A percentile compares a stretch with the other conserved stretches of the same genome.
phyloP scores from a whole-genome alignment of 2,113 vertebrate species.

The Rafetus swinhoei region DNA sequence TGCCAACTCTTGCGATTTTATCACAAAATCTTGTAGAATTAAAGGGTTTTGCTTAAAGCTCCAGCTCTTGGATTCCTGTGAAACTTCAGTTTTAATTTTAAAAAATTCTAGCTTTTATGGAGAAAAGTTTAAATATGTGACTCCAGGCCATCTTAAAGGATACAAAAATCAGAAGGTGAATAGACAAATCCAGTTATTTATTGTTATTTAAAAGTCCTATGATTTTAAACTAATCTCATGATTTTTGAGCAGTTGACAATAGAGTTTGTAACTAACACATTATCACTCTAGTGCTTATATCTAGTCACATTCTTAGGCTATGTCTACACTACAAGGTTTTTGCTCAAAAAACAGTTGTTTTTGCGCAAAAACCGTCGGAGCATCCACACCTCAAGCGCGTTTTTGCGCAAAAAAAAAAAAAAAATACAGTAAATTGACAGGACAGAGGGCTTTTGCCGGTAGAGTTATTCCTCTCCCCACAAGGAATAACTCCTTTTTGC shows the following conservation, averaged over 20 bases:
- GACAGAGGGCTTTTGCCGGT: too few species aligned
- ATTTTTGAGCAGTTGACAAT: neutral
- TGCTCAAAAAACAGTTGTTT: too few species aligned
- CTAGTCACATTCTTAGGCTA: neutral
- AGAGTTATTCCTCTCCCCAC: too few species aligned
- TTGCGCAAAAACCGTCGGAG: too few species aligned
- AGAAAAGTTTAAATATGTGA: slow-evolving; percentile 57
- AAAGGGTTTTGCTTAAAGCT: slow-evolving; percentile 69
- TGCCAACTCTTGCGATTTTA: slow-evolving; percentile 68
- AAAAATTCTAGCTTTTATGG: slow-evolving; percentile 49
- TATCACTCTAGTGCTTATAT: neutral
- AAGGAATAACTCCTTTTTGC: too few species aligned
- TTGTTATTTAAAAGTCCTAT: neutral
- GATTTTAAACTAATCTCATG: neutral
- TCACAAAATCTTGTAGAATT: slow-evolving; percentile 58
- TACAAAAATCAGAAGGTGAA: neutral
- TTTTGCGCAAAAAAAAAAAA: too few species aligned
- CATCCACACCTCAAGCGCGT: too few species aligned
- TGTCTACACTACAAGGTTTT: neutral
- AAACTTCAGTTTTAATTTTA: neutral
- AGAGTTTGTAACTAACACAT: neutral
- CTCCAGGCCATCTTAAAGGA: slow-evolving; percentile 52
- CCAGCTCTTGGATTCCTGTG: slow-evolving; percentile 39
- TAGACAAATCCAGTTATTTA: neutral
- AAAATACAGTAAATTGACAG: too few species aligned